A percentile compares a stretch with the other conserved stretches of the same genome.
These are phyloP conservation scores for Drosophila pseudoananassae DNA, from an alignment of 1,140 invertebrate genomes.

Conservation along the genomic window DNA sequence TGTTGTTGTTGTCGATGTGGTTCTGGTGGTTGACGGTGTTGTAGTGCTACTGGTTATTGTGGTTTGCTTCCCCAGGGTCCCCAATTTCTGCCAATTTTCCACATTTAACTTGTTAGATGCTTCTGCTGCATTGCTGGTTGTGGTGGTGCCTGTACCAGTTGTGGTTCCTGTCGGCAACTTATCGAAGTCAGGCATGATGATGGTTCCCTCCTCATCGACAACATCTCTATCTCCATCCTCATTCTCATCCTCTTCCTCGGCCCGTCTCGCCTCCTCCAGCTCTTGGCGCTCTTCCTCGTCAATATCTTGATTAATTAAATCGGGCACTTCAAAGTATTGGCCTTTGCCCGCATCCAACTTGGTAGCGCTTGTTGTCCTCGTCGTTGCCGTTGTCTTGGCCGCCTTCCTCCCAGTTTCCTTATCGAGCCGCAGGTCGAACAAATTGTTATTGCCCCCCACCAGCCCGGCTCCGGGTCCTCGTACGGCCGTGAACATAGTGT, in stretches of 20 bases:
- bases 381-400: slow-evolving; percentile 58
- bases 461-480: slow-evolving; percentile 18
- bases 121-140: not conserved
- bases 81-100: slow-evolving; percentile 67
- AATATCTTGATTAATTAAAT: slow-evolving; percentile 81
- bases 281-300: slow-evolving; percentile 56
- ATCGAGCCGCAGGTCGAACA: slow-evolving; percentile 65
- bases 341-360: slow-evolving; percentile 50
- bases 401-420: slow-evolving; percentile 64
- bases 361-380: slow-evolving; percentile 37
- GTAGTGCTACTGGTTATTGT: slow-evolving; percentile 29
- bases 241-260: slow-evolving; percentile 33
- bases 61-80: slow-evolving; percentile 57
- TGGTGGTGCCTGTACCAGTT: slow-evolving; percentile 23
- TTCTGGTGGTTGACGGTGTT: slow-evolving; percentile 25
- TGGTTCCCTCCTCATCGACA: slow-evolving; percentile 29
- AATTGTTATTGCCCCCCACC: slow-evolving; percentile 70
- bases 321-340: slow-evolving; percentile 80
- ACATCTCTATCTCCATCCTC: slow-evolving; percentile 36
- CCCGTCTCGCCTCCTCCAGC: slow-evolving; percentile 39
- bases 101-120: slow-evolving; percentile 39
- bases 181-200: slow-evolving; percentile 55
- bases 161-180: slow-evolving; percentile 32
- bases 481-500: slow-evolving; percentile 76
- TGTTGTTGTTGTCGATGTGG: slow-evolving; percentile 28